Evolutionary conservation across 2,888 invertebrate species (phyloP).

Genomic region (Malthinus seriepunctatus): DNA sequence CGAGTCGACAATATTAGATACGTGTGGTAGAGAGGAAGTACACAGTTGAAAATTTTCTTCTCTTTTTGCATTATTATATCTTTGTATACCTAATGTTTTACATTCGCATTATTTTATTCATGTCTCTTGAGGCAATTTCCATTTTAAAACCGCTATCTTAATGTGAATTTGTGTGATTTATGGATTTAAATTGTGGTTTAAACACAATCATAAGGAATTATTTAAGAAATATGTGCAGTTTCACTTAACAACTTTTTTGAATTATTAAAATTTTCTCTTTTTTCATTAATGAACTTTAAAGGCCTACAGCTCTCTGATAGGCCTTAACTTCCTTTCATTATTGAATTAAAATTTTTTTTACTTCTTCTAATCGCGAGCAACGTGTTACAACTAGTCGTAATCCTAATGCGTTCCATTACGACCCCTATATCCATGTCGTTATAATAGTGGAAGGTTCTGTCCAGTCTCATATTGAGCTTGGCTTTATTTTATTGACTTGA

Average conservation of each 20-base stretch:
- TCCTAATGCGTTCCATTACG: no score
- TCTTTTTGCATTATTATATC: slow-evolving; percentile 10
- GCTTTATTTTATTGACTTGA: no score
- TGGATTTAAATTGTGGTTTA: slow-evolving; percentile 19
- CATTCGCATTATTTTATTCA: slow-evolving; percentile 16
- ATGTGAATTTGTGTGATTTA: slow-evolving; percentile 21
- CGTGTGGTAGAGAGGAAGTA: slow-evolving; percentile 6
- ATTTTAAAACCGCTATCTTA: slow-evolving; percentile 20
- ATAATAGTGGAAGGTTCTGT: no score
- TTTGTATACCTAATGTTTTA: slow-evolving; percentile 9
- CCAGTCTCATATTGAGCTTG: no score
- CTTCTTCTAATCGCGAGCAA: no score
- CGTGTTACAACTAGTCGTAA: no score
- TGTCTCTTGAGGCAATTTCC: slow-evolving; percentile 14
- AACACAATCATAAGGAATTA: slow-evolving; percentile 5
- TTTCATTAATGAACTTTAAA: no score
- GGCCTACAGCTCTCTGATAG: no score
- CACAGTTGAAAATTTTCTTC: slow-evolving; percentile 8
- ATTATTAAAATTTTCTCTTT: not conserved
- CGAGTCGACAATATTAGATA: slow-evolving; percentile 2
- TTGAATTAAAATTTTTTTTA: no score
- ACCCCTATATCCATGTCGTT: no score
- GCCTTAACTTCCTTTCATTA: no score
- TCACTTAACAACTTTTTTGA: not conserved
- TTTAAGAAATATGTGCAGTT: not conserved